Conservation (phyloP, 2,888 invertebrate species). For the Plagodis dolabraria region DNA sequence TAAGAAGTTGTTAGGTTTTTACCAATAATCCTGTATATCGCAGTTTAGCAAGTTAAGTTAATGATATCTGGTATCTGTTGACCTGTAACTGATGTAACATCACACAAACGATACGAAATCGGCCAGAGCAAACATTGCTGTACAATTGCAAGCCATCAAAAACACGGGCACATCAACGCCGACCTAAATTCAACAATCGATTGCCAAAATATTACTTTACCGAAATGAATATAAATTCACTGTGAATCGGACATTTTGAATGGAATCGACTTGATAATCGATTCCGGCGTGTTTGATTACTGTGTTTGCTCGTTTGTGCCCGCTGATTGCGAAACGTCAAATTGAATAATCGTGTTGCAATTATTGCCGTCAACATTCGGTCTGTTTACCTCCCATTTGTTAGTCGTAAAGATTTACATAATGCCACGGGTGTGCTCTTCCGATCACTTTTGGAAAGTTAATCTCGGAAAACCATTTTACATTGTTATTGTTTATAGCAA, state of each 20-base stretch:
- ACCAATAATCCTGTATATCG: too few relatives aligned
- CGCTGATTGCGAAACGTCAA: conserved; percentile 81
- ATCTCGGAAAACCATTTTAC: conserved; percentile 6
- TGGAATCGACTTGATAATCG: conserved; percentile 73
- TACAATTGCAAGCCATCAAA: conserved; percentile 20
- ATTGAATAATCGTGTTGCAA: conserved; percentile 79
- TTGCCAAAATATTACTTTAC: conserved; percentile 27
- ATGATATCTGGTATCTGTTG: too few relatives aligned
- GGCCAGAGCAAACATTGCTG: conserved; percentile 14
- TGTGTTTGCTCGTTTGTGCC: conserved; percentile 77
- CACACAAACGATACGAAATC: neutral
- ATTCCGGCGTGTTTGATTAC: conserved; percentile 74
- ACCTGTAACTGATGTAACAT: too few relatives aligned
- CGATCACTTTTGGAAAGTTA: conserved; percentile 20
- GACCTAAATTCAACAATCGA: conserved; percentile 24
- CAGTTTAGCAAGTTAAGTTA: too few relatives aligned
- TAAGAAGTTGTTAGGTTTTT: too few relatives aligned
- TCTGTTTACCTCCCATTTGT: conserved; percentile 62
- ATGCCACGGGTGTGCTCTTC: conserved; percentile 23
- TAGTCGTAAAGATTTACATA: conserved; percentile 56
- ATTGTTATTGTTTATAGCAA: neutral
- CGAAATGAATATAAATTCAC: conserved; percentile 29
- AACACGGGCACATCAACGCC: conserved; percentile 19
- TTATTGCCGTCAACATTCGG: conserved; percentile 66
- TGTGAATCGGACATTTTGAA: conserved; percentile 47